Evolutionary conservation across 2,888 invertebrate genomes (phyloP), one percentile per base, ranked within the genome.

Genomic region (Plebejus argus): DNA sequence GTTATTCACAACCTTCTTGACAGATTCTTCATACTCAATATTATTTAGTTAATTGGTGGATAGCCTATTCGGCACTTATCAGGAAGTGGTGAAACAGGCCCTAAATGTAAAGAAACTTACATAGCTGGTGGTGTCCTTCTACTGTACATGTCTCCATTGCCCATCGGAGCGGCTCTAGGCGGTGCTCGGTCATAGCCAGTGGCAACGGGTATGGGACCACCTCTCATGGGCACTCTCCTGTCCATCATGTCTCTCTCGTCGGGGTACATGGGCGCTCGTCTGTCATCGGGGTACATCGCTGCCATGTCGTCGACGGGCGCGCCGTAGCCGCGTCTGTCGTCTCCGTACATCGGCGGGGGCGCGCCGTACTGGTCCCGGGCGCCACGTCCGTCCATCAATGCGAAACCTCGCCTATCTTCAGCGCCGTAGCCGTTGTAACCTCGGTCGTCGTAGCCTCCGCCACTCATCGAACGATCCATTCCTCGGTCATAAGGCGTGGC

Each of bases 91-190:
- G n/a, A n/a, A n/a, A n/a, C n/a, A n/a, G n/a, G n/a, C n/a, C n/a
- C n/a, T n/a, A n/a, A 76, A 18, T 23, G 3, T 53, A 53, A 53
- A 70, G 20, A 8, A 58, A 61, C 91, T 89, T 71, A 92, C 92
- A 92, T 92, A 76, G 84, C 82, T 33, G 85, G 84, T 72, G 91
- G 91, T 76, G 92, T 90, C 80, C 95, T 88, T 78, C 95, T 86
- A 85, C 93, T 94, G 86, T 91, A 95, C 92, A 95, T 94, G 79
- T 91, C 91, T 7, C 92, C 92, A 79, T 91, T 92, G 81, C 89
- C 89, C 86, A 91, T 88, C 56, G 89, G 88, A 28, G 88, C 87
- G 1, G 87, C 82, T 8, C 91, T 83, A 0, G 90, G 89, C 18
- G 90, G 86, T 8, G 87, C 85, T 18, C 92, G 86, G 39, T 93